Evolutionary conservation across 1,140 invertebrate species (phyloP), one percentile per base, ranked within the genome.

Genomic region (Habropoda laboriosa): DNA sequence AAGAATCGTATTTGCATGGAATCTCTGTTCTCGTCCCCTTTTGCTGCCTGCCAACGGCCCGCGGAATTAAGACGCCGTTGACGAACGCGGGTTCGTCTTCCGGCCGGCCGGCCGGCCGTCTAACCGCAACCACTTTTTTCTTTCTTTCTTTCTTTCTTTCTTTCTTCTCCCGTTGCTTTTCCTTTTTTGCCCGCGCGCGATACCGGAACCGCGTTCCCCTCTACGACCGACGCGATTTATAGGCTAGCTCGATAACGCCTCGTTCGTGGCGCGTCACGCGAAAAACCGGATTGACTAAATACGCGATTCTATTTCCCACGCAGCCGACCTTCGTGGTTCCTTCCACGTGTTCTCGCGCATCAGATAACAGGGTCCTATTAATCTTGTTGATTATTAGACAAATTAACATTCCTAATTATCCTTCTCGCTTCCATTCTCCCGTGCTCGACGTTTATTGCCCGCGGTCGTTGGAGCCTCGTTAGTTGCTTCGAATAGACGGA

Each of bases 31-130:
- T 6, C 35, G 49, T 60, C 5, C 16, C 64, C 13, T 71, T 80
- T 83, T 49, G 79, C 80, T 53, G 70, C 77, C 60, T 71, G 58
- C 70, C 81, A 32, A 58, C 53, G 64, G 49, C 49, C 35, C 60
- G 64, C 74, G 81, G 87, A 89, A 91, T 91, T 88, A 86, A 90
- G 90, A 90, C 88, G 83, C 58, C 80, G 86, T 86, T 87, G 86
- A 89, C 81, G 84, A 85, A 80, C 60, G 66, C 67, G 81, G 67
- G 13, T 64, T 38, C 13, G 80, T 21, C 30, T 61, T 18, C 64
- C 47, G 77, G 51, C 51, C 51, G 18, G 24, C 57, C 32, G 16
- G n/a, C 8, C 35, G 12, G 8, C n/a, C 60, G 10, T 40, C 63
- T n/a, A n/a, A n/a, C n/a, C n/a, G n/a, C n/a, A n/a, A n/a, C n/a